phyloP scores from a whole-genome alignment of 2,888 invertebrate genomes.

The Allygus modestus region DNA sequence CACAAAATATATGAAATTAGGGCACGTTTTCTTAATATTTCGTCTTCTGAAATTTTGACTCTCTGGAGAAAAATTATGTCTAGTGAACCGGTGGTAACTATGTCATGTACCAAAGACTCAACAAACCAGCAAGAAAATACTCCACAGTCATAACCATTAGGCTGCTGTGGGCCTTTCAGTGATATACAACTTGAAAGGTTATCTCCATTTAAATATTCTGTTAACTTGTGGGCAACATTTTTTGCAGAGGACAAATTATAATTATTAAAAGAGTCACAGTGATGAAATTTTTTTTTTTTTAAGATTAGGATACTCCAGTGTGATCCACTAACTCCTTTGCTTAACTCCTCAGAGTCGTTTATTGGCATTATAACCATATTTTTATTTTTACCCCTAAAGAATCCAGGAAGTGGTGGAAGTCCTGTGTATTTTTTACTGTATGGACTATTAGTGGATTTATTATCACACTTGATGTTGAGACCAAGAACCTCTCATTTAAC shows the following conservation, averaged over 20 bases:
- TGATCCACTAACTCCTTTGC: background rate
- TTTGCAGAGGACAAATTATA: conserved; percentile 19
- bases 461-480: background rate
- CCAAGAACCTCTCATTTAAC: background rate
- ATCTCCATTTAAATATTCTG: background rate
- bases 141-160: conserved; percentile 15
- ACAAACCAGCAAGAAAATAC: background rate
- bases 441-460: conserved; percentile 20
- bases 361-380: background rate
- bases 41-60: background rate
- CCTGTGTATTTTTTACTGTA: conserved; percentile 18
- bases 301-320: conserved; percentile 30
- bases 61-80: background rate
- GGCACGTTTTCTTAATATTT: background rate
- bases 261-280: background rate
- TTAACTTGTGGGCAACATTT: background rate
- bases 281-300: conserved; percentile 11
- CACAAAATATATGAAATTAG: background rate
- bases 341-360: background rate
- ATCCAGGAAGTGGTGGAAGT: background rate
- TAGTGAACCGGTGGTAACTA: background rate
- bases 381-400: background rate
- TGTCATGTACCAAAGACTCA: background rate
- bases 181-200: background rate
- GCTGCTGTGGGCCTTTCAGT: background rate